Percentiles rank a stretch among this genome's conserved stretches.
Conservation (phyloP, 2,888 invertebrate genomes). For the Saturnia japonica region DNA sequence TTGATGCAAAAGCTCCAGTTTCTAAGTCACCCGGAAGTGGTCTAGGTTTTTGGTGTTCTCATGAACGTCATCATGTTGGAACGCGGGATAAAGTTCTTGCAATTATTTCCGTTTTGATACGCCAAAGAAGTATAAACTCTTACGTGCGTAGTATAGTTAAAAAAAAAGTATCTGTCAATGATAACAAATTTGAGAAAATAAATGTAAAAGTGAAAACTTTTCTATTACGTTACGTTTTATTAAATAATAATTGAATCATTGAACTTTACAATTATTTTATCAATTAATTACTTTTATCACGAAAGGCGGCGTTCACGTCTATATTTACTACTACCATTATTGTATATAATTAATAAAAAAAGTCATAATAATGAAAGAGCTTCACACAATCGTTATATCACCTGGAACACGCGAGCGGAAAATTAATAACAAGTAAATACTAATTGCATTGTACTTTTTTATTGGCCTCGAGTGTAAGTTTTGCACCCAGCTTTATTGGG, state of each 20-base stretch:
- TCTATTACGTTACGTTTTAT: not conserved
- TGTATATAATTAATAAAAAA: constrained; percentile 1
- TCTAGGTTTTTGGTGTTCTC: too few relatives aligned
- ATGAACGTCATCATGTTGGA: too few relatives aligned
- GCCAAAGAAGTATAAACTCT: too few relatives aligned
- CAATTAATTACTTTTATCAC: not conserved
- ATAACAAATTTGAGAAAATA: too few relatives aligned
- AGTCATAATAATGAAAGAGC: not conserved
- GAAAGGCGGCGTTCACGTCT: not conserved
- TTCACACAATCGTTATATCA: constrained; percentile 13
- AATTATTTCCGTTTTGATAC: too few relatives aligned
- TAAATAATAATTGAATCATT: not conserved
- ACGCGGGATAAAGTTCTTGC: too few relatives aligned
- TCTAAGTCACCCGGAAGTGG: too few relatives aligned
- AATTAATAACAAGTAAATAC: constrained; percentile 5
- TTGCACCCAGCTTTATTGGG: constrained; percentile 39
- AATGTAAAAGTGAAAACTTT: too few relatives aligned
- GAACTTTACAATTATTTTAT: not conserved
- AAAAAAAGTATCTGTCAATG: too few relatives aligned
- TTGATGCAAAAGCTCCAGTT: too few relatives aligned
- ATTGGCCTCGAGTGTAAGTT: constrained; percentile 41
- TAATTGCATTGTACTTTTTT: constrained; percentile 15
- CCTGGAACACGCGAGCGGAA: not conserved
- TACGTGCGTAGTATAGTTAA: too few relatives aligned
- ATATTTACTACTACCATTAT: not conserved